These are phyloP conservation scores for Urosaurus nigricauda DNA, from an alignment of 2,797 vertebrate genomes.

Conservation along the genomic window DNA sequence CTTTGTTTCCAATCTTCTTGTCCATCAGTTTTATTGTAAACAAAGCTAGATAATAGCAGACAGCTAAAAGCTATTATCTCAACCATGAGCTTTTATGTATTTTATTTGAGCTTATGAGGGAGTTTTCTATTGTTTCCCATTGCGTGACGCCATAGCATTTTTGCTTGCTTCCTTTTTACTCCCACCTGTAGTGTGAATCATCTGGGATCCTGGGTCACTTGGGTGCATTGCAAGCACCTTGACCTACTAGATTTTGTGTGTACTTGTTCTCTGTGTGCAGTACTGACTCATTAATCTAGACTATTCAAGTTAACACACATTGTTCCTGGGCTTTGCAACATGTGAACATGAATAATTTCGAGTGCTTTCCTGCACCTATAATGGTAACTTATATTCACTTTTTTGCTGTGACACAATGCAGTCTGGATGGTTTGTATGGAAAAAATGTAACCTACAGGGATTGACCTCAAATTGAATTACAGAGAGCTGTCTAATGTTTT, in stretches of 20 bases:
- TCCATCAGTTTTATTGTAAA: constrained; percentile 14
- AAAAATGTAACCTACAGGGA: neutral
- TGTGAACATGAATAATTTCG: neutral
- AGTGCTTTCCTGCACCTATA: neutral
- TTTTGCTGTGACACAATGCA: neutral
- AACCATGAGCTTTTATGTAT: neutral
- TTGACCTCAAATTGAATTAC: neutral
- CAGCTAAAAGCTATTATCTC: neutral
- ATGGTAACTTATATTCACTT: neutral
- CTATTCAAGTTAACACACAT: neutral
- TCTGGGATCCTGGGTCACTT: neutral
- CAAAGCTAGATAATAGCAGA: neutral
- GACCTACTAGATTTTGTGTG: neutral
- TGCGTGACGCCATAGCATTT: neutral
- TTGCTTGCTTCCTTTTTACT: neutral
- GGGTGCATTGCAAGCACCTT: neutral
- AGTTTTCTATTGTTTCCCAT: neutral
- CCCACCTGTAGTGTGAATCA: neutral
- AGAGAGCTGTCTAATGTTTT: neutral
- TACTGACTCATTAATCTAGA: neutral
- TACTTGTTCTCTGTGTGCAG: neutral
- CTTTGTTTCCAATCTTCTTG: neutral
- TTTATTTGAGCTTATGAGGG: neutral
- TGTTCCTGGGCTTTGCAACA: neutral
- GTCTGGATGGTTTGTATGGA: neutral